phyloP scores from a whole-genome alignment of 2,797 vertebrate genomes.

The Nothura maculosa region DNA sequence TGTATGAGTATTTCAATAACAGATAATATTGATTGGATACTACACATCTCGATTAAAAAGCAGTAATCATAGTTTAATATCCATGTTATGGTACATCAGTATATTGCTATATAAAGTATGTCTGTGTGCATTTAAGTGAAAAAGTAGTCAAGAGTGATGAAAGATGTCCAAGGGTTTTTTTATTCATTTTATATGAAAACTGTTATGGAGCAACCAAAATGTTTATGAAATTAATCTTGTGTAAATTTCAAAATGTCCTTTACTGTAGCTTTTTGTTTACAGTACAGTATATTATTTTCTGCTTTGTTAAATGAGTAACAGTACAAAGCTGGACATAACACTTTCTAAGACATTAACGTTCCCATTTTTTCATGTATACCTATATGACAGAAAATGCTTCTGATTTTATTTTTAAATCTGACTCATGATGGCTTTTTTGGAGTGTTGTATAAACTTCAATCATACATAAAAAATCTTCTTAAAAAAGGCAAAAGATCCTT shows the following conservation, averaged over 20 bases:
- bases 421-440: slow-evolving; percentile 83
- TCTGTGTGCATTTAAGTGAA: slow-evolving; percentile 86
- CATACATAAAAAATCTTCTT: slow-evolving; percentile 84
- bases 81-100: slow-evolving; percentile 83
- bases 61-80: slow-evolving; percentile 84
- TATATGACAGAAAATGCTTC: slow-evolving; percentile 83
- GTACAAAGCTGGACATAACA: slow-evolving; percentile 81
- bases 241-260: slow-evolving; percentile 85
- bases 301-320: slow-evolving; percentile 83
- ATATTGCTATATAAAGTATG: slow-evolving; percentile 83
- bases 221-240: slow-evolving; percentile 85
- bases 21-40: slow-evolving; percentile 81
- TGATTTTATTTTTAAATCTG: slow-evolving; percentile 85
- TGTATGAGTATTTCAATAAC: slow-evolving; percentile 82
- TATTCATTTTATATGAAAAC: slow-evolving; percentile 86
- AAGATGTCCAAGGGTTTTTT: slow-evolving; percentile 84
- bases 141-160: slow-evolving; percentile 83
- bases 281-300: slow-evolving; percentile 81
- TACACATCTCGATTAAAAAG: slow-evolving; percentile 79
- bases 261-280: slow-evolving; percentile 85
- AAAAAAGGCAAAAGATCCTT: slow-evolving; percentile 82
- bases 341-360: slow-evolving; percentile 82
- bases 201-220: slow-evolving; percentile 84
- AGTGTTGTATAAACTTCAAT: slow-evolving; percentile 85
- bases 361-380: slow-evolving; percentile 82